Conservation (phyloP, 2,888 invertebrate species). For the Nephrocerus scutellatus region DNA sequence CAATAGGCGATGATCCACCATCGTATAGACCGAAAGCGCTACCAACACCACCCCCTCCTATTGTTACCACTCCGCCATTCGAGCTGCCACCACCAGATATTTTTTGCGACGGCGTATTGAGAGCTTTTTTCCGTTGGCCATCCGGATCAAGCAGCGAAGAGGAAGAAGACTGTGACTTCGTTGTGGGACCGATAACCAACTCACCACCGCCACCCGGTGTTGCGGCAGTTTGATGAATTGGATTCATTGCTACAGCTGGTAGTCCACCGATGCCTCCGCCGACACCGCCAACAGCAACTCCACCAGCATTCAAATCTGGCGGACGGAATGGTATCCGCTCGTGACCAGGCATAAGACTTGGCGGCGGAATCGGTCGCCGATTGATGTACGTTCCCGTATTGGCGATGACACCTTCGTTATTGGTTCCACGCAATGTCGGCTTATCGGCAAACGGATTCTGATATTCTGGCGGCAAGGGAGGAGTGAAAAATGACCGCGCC, state of each 20-base stretch:
- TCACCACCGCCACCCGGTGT: constrained; percentile 14
- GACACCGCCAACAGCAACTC: constrained; percentile 16
- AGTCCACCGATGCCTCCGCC: constrained; percentile 11
- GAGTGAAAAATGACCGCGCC: constrained; percentile 70
- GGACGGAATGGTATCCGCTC: constrained; percentile 79
- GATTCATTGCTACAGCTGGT: constrained; percentile 13
- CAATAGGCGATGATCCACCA: not conserved
- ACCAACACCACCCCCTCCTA: constrained; percentile 41
- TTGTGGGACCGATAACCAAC: constrained; percentile 17
- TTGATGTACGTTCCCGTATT: constrained; percentile 52
- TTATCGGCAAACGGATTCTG: constrained; percentile 83
- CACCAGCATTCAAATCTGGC: constrained; percentile 35
- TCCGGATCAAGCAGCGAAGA: constrained; percentile 17
- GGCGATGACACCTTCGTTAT: constrained; percentile 49
- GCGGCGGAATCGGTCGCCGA: constrained; percentile 74
- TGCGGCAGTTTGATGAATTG: constrained; percentile 12
- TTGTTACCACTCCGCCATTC: constrained; percentile 3
- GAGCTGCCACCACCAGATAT: constrained; percentile 33
- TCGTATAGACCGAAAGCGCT: constrained; percentile 28
- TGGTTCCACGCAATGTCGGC: constrained; percentile 72
- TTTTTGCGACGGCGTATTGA: constrained; percentile 69
- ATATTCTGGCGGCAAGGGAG: constrained; percentile 76
- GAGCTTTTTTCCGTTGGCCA: constrained; percentile 55
- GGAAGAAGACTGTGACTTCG: constrained; percentile 15
- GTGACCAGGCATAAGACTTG: constrained; percentile 72